A percentile compares a stretch with the other conserved stretches of the same genome.
Conservation (phyloP, 2,113 vertebrate genomes). For the Daboia siamensis region DNA sequence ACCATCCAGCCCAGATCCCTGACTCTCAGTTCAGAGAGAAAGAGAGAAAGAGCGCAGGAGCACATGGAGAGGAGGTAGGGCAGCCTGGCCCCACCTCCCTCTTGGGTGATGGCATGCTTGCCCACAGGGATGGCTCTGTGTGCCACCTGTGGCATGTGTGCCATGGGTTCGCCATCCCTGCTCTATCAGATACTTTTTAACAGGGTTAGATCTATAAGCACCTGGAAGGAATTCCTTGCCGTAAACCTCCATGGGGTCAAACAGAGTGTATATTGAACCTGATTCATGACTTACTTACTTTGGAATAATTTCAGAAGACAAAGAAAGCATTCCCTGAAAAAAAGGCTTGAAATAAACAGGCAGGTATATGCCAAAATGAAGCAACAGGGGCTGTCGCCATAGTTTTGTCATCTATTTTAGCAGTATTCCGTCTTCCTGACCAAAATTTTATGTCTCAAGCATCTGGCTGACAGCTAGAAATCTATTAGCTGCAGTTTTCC, state of each 20-base stretch:
- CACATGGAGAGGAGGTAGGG: too few species aligned
- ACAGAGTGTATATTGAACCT: background rate
- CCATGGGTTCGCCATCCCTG: too few species aligned
- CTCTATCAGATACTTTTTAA: constrained; percentile 2
- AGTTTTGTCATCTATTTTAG: background rate
- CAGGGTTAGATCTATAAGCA: constrained; percentile 4
- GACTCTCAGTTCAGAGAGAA: too few species aligned
- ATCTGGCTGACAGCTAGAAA: background rate
- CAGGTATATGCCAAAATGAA: background rate
- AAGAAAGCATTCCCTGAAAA: background rate
- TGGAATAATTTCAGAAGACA: background rate
- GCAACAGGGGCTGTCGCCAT: background rate
- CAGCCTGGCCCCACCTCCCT: too few species aligned
- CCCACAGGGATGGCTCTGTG: too few species aligned
- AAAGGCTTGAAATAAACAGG: background rate
- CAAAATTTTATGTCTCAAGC: background rate
- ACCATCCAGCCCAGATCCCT: too few species aligned
- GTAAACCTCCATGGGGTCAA: background rate
- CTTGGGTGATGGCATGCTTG: too few species aligned
- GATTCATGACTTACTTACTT: background rate
- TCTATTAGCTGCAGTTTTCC: background rate
- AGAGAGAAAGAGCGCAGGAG: too few species aligned
- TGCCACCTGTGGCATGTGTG: too few species aligned
- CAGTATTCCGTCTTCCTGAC: background rate
- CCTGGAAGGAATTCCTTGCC: background rate